Conservation (phyloP, 2,113 vertebrate species). For the Bettongia penicillata region DNA sequence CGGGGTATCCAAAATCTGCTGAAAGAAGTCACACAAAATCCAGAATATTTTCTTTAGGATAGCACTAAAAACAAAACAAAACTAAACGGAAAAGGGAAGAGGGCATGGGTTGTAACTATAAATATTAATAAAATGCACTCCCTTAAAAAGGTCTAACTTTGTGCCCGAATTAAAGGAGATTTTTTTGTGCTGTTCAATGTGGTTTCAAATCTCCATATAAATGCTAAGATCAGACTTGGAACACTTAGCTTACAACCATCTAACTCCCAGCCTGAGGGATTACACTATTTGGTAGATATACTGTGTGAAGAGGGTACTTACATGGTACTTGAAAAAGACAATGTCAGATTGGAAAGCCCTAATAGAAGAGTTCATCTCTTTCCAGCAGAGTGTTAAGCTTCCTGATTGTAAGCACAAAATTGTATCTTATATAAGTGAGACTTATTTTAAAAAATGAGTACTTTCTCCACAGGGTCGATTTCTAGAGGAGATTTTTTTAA, state of each 20-base stretch:
- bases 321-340: not conserved
- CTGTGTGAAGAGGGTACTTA: not conserved
- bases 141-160: not conserved
- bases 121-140: not conserved
- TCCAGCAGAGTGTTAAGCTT: not conserved
- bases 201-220: not conserved
- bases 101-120: not conserved
- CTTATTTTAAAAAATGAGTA: not conserved
- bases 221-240: not conserved
- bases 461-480: not conserved
- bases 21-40: not conserved
- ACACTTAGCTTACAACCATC: not conserved
- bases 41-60: not conserved
- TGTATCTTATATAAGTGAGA: not conserved
- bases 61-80: not conserved
- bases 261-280: not conserved
- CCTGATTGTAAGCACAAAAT: rapidly evolving
- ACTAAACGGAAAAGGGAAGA: not conserved
- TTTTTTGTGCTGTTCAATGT: not conserved
- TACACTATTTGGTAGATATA: not conserved
- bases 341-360: not conserved
- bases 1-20: not conserved
- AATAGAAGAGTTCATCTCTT: not conserved
- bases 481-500: not conserved
- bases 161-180: not conserved